These are phyloP conservation scores for Ophion obscuratus DNA, from an alignment of 2,888 invertebrate species.

Conservation along the genomic window DNA sequence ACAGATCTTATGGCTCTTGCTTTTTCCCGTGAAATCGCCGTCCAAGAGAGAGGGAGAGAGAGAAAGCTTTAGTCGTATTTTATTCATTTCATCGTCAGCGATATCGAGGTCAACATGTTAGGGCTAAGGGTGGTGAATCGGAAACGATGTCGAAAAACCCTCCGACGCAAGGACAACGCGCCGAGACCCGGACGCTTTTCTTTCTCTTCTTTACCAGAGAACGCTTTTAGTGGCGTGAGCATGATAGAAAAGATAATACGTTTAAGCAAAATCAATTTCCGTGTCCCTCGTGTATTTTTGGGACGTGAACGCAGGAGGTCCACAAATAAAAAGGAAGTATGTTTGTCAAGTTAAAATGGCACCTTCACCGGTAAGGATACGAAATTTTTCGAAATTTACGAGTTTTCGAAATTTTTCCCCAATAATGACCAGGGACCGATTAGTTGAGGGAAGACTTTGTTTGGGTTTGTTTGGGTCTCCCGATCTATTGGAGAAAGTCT, in stretches of 20 bases:
- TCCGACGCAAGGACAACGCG: slow-evolving; percentile 24
- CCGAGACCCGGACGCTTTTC: slow-evolving; percentile 4
- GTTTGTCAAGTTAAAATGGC: too few species aligned
- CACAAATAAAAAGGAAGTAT: too few species aligned
- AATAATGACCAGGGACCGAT: background rate
- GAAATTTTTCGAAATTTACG: too few species aligned
- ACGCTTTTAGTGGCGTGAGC: slow-evolving; percentile 32
- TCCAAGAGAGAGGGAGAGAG: background rate
- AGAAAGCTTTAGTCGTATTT: slow-evolving; percentile 54
- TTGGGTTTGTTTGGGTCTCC: too few species aligned
- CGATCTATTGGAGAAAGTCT: too few species aligned
- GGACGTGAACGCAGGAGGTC: too few species aligned
- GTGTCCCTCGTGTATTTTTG: background rate
- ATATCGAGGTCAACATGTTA: slow-evolving; percentile 27
- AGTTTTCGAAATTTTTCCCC: too few species aligned
- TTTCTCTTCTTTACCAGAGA: slow-evolving; percentile 27
- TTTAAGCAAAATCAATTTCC: slow-evolving; percentile 12
- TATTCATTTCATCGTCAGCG: slow-evolving; percentile 42
- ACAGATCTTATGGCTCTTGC: slow-evolving; percentile 1
- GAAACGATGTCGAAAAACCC: slow-evolving; percentile 35
- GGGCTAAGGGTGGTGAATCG: slow-evolving; percentile 4
- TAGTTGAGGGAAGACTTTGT: too few species aligned
- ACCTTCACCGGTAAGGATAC: too few species aligned
- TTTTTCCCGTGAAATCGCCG: background rate
- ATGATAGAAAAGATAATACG: slow-evolving; percentile 24